Evolutionary conservation across 2,113 vertebrate species (phyloP), one percentile per base, ranked within the genome.

Genomic region (Laterallus jamaicensis): DNA sequence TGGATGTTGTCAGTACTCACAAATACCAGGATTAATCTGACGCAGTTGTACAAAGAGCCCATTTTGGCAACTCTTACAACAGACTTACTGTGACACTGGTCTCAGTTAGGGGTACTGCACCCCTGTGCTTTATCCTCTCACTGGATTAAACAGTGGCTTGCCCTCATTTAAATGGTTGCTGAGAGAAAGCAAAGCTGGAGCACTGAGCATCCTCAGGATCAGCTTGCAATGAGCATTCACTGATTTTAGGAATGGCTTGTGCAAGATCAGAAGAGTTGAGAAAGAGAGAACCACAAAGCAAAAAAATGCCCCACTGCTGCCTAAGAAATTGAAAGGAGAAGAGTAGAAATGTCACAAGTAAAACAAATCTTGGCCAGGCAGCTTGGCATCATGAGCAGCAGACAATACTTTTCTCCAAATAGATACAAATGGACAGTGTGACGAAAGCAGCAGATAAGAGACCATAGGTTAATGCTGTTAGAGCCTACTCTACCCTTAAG

Each of bases 11-110:
- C 82, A 86, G 69, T 62, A 68, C 67, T 91, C 40, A 35, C 26
- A 91, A 84, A 84, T 74, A 79, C 73, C 62, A 54, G 64, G 77
- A 81, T 84, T 93, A 90, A 69, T 82, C 54, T 71, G 86, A 64
- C 92, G 58, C 31, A 84, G 29, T 63, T 68, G 66, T 58, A 86
- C 77, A 50, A 88, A 76, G 62, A 6, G 8, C 14, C 11, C 58
- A 55, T 84, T 88, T 44, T 86, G 82, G 25, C 31, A 44, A 13
- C 32, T 83, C 58, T 92, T 49, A 69, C 77, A 82, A 31, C 8
- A 76, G 37, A 19, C 9, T 62, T 64, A 60, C 40, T 86, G 73
- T 78, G 79, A 32, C 54, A 44, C 21, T 54, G 29, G 24, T 75
- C 52, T 93, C 68, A 47, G 39, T 21, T 31, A 56, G 39, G 29